phyloP scores from a whole-genome alignment of 2,113 vertebrate genomes.

The Naja naja region DNA sequence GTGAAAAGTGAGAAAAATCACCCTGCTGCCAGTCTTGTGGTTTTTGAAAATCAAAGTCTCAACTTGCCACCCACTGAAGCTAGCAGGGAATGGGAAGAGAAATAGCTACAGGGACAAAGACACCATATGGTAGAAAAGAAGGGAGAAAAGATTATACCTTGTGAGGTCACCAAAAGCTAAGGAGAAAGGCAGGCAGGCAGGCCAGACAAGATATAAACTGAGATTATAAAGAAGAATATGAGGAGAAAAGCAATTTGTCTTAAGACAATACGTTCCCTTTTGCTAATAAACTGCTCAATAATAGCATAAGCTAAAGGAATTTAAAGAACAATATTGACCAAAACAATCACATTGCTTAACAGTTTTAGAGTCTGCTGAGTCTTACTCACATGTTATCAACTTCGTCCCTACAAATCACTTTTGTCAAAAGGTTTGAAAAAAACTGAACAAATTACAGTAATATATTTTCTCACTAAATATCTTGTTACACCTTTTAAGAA shows the following conservation, averaged over 20 bases:
- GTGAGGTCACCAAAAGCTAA: neutral
- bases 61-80: neutral
- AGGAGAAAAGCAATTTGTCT: neutral
- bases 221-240: neutral
- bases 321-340: neutral
- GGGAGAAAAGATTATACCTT: neutral
- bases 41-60: neutral
- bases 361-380: neutral
- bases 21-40: neutral
- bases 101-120: neutral
- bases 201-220: neutral
- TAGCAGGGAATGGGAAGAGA: neutral
- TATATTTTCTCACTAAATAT: neutral
- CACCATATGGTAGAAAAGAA: neutral
- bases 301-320: neutral
- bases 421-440: neutral
- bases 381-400: neutral
- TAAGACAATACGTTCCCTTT: neutral
- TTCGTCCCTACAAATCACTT: neutral
- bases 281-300: neutral
- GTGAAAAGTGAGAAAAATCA: neutral
- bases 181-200: neutral
- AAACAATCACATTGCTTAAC: neutral
- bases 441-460: neutral
- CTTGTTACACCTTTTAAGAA: neutral